Base-by-base conservation (phyloP, 2,113 vertebrate species). In the Machaerirhynchus nigripectus region DNA sequence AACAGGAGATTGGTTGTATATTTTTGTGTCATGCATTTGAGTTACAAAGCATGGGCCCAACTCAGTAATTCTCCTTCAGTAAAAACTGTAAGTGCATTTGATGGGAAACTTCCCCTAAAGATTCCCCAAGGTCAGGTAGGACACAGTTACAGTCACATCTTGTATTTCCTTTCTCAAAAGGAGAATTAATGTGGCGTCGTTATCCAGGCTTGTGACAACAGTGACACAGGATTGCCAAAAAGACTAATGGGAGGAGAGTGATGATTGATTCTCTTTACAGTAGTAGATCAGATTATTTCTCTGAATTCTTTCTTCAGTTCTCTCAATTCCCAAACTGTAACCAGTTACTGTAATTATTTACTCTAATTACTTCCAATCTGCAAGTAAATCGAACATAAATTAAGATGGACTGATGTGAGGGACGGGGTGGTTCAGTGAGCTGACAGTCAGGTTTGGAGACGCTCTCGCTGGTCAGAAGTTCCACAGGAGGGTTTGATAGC, bases 331-430 rank as follows among this genome's bases (percentile, higher is more conserved):
- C 76, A 86, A 86, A 93, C 64, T 88, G 60, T 84, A 81, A 56
- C 56, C 49, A 64, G 92, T 92, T 95, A 75, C 80, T 69, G 80
- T 87, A 78, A 77, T 88, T 94, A 93, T 90, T 95, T 94, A 94
- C 89, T 93, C 37, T 91, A 81, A 84, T 92, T 90, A 87, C 73
- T 80, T 94, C 78, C 69, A 80, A 88, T 87, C 78, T 88, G 55
- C 75, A 83, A 76, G 71, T 81, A 84, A 93, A 94, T 56, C 24
- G 53, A 79, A 77, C 44, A 31, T 79, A 79, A 93, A 94, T 90
- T 52, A 74, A 78, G 90, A 87, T 93, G 6, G 65, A 18, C 33
- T 42, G 65, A 49, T 75, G 69, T 37, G 71, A 84, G 61, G 76
- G 59, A 20, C 1, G 0, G 50, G 63, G 59, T 56, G 76, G 55